Evolutionary conservation across 2,113 vertebrate species (phyloP).

Genomic region (Tragelaphus imberbis): DNA sequence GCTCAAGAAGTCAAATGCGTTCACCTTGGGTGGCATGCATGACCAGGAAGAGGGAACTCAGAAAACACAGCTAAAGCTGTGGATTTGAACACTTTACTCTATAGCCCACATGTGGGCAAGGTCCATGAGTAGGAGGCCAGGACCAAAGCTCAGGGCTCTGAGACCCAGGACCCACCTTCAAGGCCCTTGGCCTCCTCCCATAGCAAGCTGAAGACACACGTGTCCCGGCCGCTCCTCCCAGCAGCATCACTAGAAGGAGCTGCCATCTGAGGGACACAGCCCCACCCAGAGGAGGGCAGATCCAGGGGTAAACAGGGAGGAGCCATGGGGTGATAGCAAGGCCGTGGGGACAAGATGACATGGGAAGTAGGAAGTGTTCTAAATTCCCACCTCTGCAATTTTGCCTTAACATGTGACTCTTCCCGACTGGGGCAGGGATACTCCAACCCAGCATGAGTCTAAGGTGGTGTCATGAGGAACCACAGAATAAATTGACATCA

Average conservation of each 20-base stretch:
- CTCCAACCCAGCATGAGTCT: too few relatives aligned
- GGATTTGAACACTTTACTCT: not conserved
- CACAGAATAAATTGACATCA: too few relatives aligned
- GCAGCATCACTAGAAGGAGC: not conserved
- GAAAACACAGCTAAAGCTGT: not conserved
- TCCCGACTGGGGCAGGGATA: too few relatives aligned
- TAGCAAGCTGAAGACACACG: accelerated
- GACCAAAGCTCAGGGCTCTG: not conserved
- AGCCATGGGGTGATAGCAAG: not conserved
- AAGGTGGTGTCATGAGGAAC: too few relatives aligned
- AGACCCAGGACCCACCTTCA: not conserved
- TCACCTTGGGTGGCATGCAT: not conserved
- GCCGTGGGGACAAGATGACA: not conserved
- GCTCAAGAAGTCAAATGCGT: not conserved
- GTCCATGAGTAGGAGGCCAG: not conserved
- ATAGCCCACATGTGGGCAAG: not conserved
- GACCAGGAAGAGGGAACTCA: not conserved
- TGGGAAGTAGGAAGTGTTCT: too few relatives aligned
- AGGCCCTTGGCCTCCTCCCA: not conserved
- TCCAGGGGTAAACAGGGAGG: not conserved
- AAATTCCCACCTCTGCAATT: too few relatives aligned
- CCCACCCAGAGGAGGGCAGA: accelerated
- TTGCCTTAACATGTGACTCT: too few relatives aligned
- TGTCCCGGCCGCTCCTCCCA: not conserved
- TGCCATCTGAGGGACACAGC: not conserved